Conservation (phyloP, 1,140 invertebrate species). For the Catajapyx aquilonaris region DNA sequence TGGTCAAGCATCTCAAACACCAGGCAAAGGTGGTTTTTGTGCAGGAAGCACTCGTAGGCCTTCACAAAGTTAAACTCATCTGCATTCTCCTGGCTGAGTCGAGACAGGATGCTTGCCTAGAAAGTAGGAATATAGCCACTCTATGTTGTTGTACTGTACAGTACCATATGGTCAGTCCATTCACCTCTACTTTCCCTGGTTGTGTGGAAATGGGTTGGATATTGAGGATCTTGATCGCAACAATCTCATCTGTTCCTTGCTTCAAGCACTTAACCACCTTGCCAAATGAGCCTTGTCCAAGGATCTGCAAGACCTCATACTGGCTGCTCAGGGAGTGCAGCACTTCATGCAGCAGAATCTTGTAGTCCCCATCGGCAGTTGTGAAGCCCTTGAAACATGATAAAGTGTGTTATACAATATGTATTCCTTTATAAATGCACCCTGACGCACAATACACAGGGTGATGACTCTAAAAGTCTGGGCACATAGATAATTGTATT, state of each 20-base stretch:
- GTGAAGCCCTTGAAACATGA: conserved; percentile 27
- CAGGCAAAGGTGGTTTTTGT: conserved; percentile 98
- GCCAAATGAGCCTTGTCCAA: conserved; percentile 95
- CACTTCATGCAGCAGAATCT: conserved; percentile 94
- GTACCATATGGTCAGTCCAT: too few relatives aligned
- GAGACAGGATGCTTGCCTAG: conserved; percentile 83
- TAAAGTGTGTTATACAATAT: too few relatives aligned
- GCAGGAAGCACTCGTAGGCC: conserved; percentile 98
- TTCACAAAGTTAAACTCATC: conserved; percentile 99
- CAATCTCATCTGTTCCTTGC: conserved; percentile 98
- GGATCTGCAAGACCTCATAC: conserved; percentile 95
- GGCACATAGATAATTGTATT: too few relatives aligned
- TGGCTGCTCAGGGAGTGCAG: conserved; percentile 80
- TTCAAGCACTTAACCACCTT: conserved; percentile 99
- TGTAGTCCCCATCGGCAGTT: conserved; percentile 86
- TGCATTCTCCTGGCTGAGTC: conserved; percentile 96
- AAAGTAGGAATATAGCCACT: conserved; percentile 7
- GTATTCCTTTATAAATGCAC: too few relatives aligned
- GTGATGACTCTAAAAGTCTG: conserved; percentile 11
- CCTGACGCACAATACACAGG: too few relatives aligned
- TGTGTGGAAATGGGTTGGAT: conserved; percentile 99
- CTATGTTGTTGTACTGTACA: too few relatives aligned
- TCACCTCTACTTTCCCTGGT: conserved; percentile 97
- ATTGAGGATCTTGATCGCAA: conserved; percentile 98
- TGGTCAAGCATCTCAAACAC: conserved; percentile 99